Evolutionary conservation across 2,797 vertebrate genomes (phyloP).

Genomic region (Rhinichthys osculus): DNA sequence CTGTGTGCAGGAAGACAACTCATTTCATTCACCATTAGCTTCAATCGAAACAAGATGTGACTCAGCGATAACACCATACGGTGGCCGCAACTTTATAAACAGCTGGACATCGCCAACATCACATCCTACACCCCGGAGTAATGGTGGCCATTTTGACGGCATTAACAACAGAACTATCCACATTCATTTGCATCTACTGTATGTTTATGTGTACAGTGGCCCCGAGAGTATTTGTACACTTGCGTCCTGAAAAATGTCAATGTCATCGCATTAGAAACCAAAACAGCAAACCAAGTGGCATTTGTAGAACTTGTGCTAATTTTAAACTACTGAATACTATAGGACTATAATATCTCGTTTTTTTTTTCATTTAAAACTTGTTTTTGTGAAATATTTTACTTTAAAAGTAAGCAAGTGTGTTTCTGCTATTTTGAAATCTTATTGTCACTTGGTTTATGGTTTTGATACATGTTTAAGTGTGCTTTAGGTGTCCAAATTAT

Average conservation of each 20-base stretch:
- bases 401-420: background rate
- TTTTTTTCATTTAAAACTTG: background rate
- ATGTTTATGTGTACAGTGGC: background rate
- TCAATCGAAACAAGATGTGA: slow-evolving; percentile 15
- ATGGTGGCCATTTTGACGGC: background rate
- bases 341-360: background rate
- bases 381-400: background rate
- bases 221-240: background rate
- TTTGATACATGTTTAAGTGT: background rate
- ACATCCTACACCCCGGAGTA: background rate
- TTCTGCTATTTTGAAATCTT: background rate
- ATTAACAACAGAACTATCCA: background rate
- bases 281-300: background rate
- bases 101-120: background rate
- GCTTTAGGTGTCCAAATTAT: background rate
- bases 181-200: background rate
- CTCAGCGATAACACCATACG: background rate
- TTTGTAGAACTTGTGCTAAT: background rate
- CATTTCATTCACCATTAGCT: background rate
- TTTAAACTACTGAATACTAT: background rate
- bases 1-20: slow-evolving; percentile 10
- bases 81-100: background rate
- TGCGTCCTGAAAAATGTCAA: background rate
- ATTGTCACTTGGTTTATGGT: background rate
- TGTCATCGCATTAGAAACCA: background rate